These are phyloP conservation scores for Brienomyrus brachyistius DNA, from an alignment of 2,113 vertebrate species.

Conservation along the genomic window DNA sequence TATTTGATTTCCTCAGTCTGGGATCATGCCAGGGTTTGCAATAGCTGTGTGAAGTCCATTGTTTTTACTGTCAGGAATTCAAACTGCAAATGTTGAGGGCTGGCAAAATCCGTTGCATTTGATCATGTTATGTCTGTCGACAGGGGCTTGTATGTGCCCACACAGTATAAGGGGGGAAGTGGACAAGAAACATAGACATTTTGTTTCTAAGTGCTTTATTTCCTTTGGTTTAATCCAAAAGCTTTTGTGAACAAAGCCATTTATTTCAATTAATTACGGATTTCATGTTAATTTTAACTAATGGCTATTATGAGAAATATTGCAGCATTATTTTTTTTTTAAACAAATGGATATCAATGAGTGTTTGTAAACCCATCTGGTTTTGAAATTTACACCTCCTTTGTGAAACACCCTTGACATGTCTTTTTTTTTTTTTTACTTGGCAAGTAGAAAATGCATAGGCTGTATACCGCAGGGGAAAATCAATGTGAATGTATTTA, in stretches of 20 bases:
- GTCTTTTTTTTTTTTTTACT: not conserved
- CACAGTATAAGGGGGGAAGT: not conserved
- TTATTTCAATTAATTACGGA: not conserved
- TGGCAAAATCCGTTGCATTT: not conserved
- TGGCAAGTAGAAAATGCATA: not conserved
- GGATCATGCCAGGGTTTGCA: not conserved
- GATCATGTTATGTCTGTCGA: not conserved
- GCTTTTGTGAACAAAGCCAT: not conserved
- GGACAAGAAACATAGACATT: not conserved
- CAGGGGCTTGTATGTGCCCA: not conserved
- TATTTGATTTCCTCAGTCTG: not conserved
- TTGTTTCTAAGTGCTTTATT: not conserved
- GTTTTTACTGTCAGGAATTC: not conserved
- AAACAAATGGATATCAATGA: not conserved
- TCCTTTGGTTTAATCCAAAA: not conserved
- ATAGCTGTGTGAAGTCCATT: not conserved
- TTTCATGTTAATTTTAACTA: not conserved
- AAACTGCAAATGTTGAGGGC: not conserved
- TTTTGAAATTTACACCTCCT: not conserved
- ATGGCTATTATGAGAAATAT: not conserved
- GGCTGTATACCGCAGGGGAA: slow-evolving; percentile 3
- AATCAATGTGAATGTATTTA: slow-evolving; percentile 13
- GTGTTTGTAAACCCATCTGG: not conserved
- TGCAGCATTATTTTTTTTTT: not conserved
- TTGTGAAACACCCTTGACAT: not conserved